Percentiles rank a stretch among this genome's conserved stretches.
Conservation (phyloP, 2,113 vertebrate genomes). For the Cyphomyrus discorhynchus region DNA sequence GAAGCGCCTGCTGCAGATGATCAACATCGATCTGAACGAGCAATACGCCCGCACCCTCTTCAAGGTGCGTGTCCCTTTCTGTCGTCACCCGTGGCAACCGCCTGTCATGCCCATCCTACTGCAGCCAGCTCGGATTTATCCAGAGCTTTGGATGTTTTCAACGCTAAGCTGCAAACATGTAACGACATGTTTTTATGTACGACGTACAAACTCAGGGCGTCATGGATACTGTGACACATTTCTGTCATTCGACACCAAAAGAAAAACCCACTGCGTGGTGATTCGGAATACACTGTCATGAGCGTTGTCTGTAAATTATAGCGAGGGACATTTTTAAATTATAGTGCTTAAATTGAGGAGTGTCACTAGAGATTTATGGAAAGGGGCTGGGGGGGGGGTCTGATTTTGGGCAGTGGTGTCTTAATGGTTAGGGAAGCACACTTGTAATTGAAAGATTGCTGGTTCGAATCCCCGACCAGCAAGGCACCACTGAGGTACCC, state of each 20-base stretch:
- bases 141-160: neutral
- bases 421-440: too few species aligned
- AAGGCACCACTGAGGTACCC: too few species aligned
- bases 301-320: neutral
- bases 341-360: neutral
- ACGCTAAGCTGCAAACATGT: neutral
- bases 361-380: neutral
- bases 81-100: neutral
- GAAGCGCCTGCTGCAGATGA: conserved; percentile 81
- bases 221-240: neutral
- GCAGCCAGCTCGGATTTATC: neutral
- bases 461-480: too few species aligned
- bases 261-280: neutral
- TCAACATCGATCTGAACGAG: conserved; percentile 88
- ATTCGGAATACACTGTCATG: neutral
- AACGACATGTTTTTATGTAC: neutral
- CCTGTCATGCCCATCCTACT: neutral
- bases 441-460: too few species aligned
- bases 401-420: neutral
- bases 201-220: neutral
- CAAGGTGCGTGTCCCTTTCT: conserved; percentile 64
- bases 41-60: conserved; percentile 78
- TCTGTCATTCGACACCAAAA: neutral
- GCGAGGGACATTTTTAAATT: neutral
- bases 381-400: neutral